Conservation (phyloP, 2,797 vertebrate genomes). For the Scarus forsteni region DNA sequence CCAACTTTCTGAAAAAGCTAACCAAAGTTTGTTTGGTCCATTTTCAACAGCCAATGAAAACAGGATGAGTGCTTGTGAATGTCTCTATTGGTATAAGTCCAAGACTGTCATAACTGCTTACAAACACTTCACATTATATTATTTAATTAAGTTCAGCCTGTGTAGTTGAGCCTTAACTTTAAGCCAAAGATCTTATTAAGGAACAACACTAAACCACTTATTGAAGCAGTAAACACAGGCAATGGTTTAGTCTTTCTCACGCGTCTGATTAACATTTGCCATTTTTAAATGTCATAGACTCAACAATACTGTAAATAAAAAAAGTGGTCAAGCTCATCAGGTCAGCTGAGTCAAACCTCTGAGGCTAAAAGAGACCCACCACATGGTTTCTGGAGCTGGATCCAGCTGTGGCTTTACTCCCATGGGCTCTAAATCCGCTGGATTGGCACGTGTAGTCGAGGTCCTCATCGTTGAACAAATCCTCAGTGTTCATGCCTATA, state of each 20-base stretch:
- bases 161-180: not conserved
- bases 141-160: not conserved
- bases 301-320: too few species aligned
- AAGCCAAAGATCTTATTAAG: not conserved
- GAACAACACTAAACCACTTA: conserved; percentile 5
- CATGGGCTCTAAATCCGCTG: conserved; percentile 85
- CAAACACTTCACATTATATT: not conserved
- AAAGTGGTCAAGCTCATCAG: not conserved
- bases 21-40: too few species aligned
- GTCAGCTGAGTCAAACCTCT: not conserved
- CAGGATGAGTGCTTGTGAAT: too few species aligned
- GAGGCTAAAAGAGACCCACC: conserved; percentile 57
- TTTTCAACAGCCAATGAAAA: too few species aligned
- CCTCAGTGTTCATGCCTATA: conserved; percentile 98
- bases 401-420: too few species aligned
- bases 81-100: too few species aligned
- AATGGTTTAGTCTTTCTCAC: not conserved
- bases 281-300: not conserved
- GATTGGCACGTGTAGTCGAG: conserved; percentile 90
- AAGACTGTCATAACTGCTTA: not conserved
- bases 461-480: conserved; percentile 98
- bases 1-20: too few species aligned
- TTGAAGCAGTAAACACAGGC: not conserved
- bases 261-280: not conserved
- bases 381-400: too few species aligned